Conservation (phyloP, 2,797 vertebrate species). For the Emydoidea blandingii region DNA sequence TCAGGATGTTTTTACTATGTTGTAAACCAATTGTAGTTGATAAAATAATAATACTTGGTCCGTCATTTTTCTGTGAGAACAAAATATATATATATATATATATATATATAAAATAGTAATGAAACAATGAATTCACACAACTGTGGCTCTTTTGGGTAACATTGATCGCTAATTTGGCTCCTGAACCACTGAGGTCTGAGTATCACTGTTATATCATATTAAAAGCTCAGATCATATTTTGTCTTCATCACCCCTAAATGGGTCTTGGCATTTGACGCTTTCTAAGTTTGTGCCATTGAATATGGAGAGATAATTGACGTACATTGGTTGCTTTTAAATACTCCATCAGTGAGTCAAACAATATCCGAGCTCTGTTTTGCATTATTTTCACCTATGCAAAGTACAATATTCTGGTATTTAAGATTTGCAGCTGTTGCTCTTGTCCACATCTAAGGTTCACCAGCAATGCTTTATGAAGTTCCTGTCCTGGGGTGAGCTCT, state of each 20-base stretch:
- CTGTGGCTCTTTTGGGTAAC: too few species aligned
- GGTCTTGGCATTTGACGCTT: not conserved
- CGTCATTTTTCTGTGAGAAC: too few species aligned
- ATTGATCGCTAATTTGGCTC: too few species aligned
- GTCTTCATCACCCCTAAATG: not conserved
- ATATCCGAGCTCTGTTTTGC: not conserved
- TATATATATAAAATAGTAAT: too few species aligned
- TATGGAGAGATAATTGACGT: not conserved
- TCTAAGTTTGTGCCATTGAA: not conserved
- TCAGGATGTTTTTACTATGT: too few species aligned
- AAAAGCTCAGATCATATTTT: not conserved
- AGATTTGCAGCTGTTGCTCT: not conserved
- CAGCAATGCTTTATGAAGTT: not conserved
- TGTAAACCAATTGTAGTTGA: too few species aligned
- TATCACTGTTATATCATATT: not conserved
- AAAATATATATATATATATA: too few species aligned
- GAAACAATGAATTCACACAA: too few species aligned
- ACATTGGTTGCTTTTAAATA: not conserved
- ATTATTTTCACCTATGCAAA: not conserved
- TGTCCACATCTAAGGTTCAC: not conserved
- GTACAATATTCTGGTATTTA: rapidly evolving
- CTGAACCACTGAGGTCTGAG: too few species aligned
- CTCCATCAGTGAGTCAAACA: not conserved
- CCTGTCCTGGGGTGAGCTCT: not conserved
- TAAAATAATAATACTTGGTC: too few species aligned